phyloP scores from a whole-genome alignment of 2,113 vertebrate genomes.

The Riparia riparia region DNA sequence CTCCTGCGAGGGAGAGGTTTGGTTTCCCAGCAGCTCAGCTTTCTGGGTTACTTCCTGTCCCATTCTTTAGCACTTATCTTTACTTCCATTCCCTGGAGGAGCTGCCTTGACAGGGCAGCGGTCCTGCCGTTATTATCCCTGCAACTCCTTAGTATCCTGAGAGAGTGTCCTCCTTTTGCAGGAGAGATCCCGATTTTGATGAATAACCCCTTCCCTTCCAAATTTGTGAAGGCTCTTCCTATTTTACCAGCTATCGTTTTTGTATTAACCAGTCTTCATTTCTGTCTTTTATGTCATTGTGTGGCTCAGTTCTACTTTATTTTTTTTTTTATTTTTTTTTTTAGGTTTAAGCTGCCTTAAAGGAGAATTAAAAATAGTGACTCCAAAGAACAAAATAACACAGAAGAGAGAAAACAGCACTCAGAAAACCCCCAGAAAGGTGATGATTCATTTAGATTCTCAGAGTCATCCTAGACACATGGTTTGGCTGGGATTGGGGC shows the following conservation, averaged over 20 bases:
- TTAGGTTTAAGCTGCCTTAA: conserved; percentile 57
- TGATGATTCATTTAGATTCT: conserved; percentile 53
- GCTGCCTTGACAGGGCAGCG: not conserved
- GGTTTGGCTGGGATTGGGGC: not conserved
- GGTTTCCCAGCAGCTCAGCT: conserved; percentile 34
- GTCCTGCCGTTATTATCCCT: not conserved
- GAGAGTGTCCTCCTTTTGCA: not conserved
- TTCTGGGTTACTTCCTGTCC: conserved; percentile 52
- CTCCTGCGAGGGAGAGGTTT: conserved; percentile 3
- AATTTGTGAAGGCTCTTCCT: not conserved
- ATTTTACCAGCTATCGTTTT: not conserved
- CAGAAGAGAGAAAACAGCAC: not conserved
- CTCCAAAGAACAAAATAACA: conserved; percentile 39
- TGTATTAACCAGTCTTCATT: not conserved
- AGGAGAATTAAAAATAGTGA: conserved; percentile 21
- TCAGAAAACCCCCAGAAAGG: conserved; percentile 31
- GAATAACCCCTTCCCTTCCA: not conserved
- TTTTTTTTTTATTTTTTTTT: conserved; percentile 30
- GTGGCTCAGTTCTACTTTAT: not conserved
- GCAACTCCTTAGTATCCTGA: not conserved
- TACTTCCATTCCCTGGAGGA: not conserved
- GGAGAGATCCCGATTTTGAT: not conserved
- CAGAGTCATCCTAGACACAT: not conserved
- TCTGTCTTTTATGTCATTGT: not conserved
- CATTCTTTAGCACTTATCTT: not conserved